Base-by-base conservation (phyloP, 2,888 invertebrate species). In the Encarsia formosa region DNA sequence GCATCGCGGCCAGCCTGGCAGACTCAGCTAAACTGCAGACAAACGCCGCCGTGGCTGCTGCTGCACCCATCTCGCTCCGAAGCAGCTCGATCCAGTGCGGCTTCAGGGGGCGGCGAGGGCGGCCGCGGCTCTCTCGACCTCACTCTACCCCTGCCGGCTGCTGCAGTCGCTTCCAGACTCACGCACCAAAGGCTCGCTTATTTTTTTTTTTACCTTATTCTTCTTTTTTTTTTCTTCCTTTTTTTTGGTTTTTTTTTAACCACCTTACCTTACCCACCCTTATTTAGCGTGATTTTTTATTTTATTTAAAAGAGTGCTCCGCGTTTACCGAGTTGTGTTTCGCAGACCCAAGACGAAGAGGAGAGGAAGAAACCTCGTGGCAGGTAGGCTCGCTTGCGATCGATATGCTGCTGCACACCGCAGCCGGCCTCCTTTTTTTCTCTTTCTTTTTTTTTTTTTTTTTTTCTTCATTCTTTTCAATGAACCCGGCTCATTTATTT, bases 51-150 rank as follows among this genome's bases (percentile, higher is more conserved):
- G 38, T 23, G 3, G 13, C 2, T 19, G 40, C 40, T 9, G 40
- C 19, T n/a, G 22, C n/a, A n/a, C n/a, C n/a, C n/a, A n/a, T n/a
- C 11, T 29, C 20, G 19, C 35, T 19, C 9, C 15, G 23, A n/a
- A 3, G 8, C 13, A 31, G 29, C 23, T 39, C 29, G 62, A 65
- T n/a, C n/a, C 69, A 73, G 73, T 73, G 71, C 69, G 71, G 70
- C 69, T 68, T 72, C 68, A 69, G 67, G 72, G 71, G 73, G 72
- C 73, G 65, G 67, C 68, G 71, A 69, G 70, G 72, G 72, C 69
- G 70, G 70, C 66, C 70, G n/a, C n/a, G 68, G 59, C 49, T 42
- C n/a, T 39, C 66, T 68, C 64, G n/a, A 18, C 35, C 18, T 34
- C 32, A 20, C 32, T 15, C 13, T 26, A 9, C 23, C n/a, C 11